Conservation (phyloP, 23 tunicate species). For the Ciona savignyi region DNA sequence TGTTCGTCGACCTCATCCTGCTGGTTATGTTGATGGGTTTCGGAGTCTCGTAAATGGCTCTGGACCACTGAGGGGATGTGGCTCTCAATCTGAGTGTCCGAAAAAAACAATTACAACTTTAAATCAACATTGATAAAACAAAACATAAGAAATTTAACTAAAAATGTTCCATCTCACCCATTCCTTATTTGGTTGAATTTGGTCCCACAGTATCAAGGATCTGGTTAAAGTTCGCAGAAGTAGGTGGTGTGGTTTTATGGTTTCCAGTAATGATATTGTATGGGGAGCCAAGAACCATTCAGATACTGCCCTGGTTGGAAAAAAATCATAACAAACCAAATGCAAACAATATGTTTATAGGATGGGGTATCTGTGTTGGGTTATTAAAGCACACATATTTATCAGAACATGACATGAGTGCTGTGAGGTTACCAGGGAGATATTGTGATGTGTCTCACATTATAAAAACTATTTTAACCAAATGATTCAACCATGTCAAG, state of each 20-base stretch:
- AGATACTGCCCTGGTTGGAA: slow-evolving; percentile 59
- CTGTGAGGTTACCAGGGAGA: too few species aligned
- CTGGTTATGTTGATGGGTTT: background rate
- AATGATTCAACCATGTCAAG: too few species aligned
- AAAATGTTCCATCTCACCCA: slow-evolving; percentile 43
- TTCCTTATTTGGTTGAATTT: slow-evolving; percentile 39
- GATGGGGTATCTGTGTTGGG: too few species aligned
- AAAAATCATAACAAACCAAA: too few species aligned
- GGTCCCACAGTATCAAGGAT: slow-evolving; percentile 70
- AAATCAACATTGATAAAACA: too few species aligned
- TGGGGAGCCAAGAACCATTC: slow-evolving; percentile 85
- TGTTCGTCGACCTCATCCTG: slow-evolving; percentile 35
- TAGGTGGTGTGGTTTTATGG: slow-evolving; percentile 78
- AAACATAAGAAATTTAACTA: background rate
- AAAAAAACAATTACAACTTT: background rate
- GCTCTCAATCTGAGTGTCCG: slow-evolving; percentile 30
- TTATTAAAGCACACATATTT: too few species aligned
- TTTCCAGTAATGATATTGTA: slow-evolving; percentile 53
- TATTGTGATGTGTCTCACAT: too few species aligned
- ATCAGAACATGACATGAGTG: too few species aligned
- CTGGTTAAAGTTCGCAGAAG: slow-evolving; percentile 56
- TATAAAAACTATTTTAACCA: too few species aligned
- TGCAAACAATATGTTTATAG: too few species aligned
- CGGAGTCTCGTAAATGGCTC: slow-evolving; percentile 22
- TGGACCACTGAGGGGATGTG: slow-evolving; percentile 53